Percentiles rank a stretch among this genome's conserved stretches.
Evolutionary conservation across 2,888 invertebrate genomes (phyloP).

Genomic region (Odontocolon sp.): DNA sequence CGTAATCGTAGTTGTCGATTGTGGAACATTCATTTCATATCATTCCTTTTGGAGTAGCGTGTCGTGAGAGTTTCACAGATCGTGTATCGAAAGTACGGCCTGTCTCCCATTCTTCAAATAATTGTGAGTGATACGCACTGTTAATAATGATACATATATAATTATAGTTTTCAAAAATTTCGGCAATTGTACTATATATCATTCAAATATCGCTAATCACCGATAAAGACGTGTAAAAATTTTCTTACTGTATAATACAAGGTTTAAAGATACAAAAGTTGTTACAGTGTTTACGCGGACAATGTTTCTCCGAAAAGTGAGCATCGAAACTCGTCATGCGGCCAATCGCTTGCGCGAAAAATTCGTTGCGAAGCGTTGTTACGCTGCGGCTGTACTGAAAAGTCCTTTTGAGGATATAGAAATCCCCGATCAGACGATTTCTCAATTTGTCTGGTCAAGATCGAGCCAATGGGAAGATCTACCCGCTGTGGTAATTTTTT

Average conservation of each 20-base stretch:
- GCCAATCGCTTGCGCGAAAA: neutral
- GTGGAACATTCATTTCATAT: conserved; percentile 3
- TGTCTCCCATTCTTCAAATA: neutral
- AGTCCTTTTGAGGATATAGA: conserved; percentile 83
- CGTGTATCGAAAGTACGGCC: neutral
- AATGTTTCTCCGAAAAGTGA: conserved; percentile 38
- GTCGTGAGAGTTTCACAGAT: neutral
- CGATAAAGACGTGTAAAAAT: conserved; percentile 11
- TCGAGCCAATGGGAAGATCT: conserved; percentile 83
- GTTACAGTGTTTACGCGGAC: conserved; percentile 9
- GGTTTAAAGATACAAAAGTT: conserved; percentile 2
- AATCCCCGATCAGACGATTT: conserved; percentile 83
- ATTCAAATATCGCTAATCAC: conserved; percentile 4
- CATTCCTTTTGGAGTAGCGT: conserved; percentile 1
- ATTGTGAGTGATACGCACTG: conserved; percentile 7
- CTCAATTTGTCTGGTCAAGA: conserved; percentile 84
- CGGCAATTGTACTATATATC: conserved; percentile 18
- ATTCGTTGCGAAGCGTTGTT: conserved; percentile 18
- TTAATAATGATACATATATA: conserved; percentile 25
- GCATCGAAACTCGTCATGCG: neutral
- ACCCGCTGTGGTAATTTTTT: conserved; percentile 84
- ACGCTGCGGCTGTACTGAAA: conserved; percentile 75
- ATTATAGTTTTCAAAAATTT: neutral
- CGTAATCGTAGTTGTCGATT: conserved; percentile 11
- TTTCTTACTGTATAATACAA: conserved; percentile 15